Evolutionary conservation across 1,140 invertebrate genomes (phyloP), one percentile per base, ranked within the genome.

Genomic region (Zophobas atratus): DNA sequence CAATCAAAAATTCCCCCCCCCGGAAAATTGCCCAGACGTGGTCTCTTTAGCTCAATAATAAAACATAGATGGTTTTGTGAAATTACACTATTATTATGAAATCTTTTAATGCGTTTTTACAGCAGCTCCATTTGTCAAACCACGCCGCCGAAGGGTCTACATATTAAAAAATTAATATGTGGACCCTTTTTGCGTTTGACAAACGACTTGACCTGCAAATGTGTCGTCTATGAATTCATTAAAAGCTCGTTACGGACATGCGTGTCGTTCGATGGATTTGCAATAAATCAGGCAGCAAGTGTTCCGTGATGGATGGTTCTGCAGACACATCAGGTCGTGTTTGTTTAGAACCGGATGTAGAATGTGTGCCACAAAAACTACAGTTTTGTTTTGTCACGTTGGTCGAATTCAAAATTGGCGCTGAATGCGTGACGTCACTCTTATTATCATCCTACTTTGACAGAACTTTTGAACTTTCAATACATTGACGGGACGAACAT

Each of bases 151-250:
- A 48, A 48, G 71, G 70, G 71, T 73, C 56, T 55, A 20, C 20
- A 73, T 73, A 73, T 56, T 56, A 73, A 73, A 73, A 73, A 55
- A 73, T 55, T 73, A 73, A 73, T 73, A 73, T 73, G 34, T 43
- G 38, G 2, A 6, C 55, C 71, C 49, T 55, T 56, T 56, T 56
- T 56, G 49, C 51, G 20, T 39, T 39, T 73, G 71, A 73, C 46
- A 73, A 73, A 73, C 55, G 71, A 73, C 51, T 55, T 73, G 70
- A 73, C 71, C 71, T 73, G 48, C 70, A 72, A 55, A 72, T 72
- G 36, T 72, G 33, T n/a, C 70, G 39, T 36, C 72, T 38, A 75
- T 48, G 41, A 57, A 57, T 57, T 57, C 55, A 75, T 75, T 75
- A 75, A 75, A 75, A 35, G 20, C 46, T 60, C 73, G 55, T 75